Percentiles rank a stretch among this genome's conserved stretches.
Evolutionary conservation across 2,888 invertebrate genomes (phyloP).

Genomic region (Dolichomitus sp.): DNA sequence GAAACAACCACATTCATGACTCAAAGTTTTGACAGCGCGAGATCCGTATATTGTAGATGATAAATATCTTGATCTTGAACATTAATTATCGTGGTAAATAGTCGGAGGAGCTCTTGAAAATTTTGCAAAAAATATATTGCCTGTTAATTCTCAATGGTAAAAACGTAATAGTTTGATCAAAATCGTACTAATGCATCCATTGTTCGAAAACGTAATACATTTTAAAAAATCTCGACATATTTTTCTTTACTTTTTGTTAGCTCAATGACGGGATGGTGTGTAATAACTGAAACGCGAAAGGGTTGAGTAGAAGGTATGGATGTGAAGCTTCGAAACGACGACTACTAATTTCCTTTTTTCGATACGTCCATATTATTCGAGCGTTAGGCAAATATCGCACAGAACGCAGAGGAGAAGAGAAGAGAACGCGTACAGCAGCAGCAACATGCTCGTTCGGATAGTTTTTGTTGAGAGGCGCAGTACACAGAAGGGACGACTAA

Average conservation of each 20-base stretch:
- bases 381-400: slow-evolving; percentile 83
- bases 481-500: slow-evolving; percentile 76
- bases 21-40: no score
- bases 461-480: slow-evolving; percentile 57
- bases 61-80: no score
- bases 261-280: slow-evolving; percentile 21
- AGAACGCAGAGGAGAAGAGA: slow-evolving; percentile 41
- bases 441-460: slow-evolving; percentile 59
- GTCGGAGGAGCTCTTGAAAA: no score
- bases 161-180: no score
- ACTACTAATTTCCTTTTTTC: slow-evolving; percentile 63
- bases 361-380: slow-evolving; percentile 81
- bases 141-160: no score
- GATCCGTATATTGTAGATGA: no score
- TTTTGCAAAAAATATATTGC: no score
- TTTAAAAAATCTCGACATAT: no score
- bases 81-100: no score
- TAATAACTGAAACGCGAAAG: slow-evolving; percentile 33
- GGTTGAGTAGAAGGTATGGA: slow-evolving; percentile 27
- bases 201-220: no score
- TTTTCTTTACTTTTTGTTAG: slow-evolving; percentile 5
- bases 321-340: slow-evolving; percentile 57
- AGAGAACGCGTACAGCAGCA: slow-evolving; percentile 59
- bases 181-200: no score
- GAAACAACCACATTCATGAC: no score